A percentile compares a stretch with the other conserved stretches of the same genome.
phyloP scores from a whole-genome alignment of 2,888 invertebrate genomes.

The Nomada fabriciana region DNA sequence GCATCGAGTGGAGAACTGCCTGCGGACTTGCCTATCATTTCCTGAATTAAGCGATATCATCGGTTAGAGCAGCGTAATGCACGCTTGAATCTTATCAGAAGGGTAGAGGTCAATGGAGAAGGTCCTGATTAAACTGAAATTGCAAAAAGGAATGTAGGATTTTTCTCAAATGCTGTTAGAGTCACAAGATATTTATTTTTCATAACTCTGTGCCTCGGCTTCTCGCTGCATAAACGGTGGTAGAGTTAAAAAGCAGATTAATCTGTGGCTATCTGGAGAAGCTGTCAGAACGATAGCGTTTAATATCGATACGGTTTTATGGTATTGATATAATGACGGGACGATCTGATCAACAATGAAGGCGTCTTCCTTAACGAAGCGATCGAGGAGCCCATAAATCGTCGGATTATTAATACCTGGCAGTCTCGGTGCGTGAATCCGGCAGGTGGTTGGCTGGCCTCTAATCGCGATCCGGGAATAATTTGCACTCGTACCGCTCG shows the following conservation, averaged over 20 bases:
- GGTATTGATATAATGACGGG: slow-evolving; percentile 45
- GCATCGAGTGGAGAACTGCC: slow-evolving; percentile 25
- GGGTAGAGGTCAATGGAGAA: neutral
- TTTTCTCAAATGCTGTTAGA: neutral
- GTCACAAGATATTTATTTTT: too few species aligned
- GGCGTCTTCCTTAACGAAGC: slow-evolving; percentile 66
- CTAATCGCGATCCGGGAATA: slow-evolving; percentile 74
- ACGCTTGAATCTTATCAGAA: slow-evolving; percentile 3
- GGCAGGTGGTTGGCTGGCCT: slow-evolving; percentile 73
- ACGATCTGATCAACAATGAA: slow-evolving; percentile 65
- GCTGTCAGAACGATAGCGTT: neutral
- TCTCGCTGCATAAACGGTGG: too few species aligned
- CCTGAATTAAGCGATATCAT: slow-evolving; percentile 48
- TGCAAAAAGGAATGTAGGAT: neutral
- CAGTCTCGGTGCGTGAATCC: slow-evolving; percentile 71
- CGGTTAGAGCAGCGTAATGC: slow-evolving; percentile 9
- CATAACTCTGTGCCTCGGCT: too few species aligned
- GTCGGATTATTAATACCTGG: slow-evolving; percentile 73
- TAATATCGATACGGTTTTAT: slow-evolving; percentile 16
- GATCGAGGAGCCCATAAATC: slow-evolving; percentile 71
- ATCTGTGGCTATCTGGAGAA: neutral
- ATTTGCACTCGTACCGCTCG: slow-evolving; percentile 70
- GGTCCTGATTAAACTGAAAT: neutral
- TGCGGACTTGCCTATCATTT: slow-evolving; percentile 25
- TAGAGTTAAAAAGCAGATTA: too few species aligned